These are phyloP conservation scores for Luidia sarsii DNA, from an alignment of 53 echinoderm and acorn worm species.

Conservation along the genomic window DNA sequence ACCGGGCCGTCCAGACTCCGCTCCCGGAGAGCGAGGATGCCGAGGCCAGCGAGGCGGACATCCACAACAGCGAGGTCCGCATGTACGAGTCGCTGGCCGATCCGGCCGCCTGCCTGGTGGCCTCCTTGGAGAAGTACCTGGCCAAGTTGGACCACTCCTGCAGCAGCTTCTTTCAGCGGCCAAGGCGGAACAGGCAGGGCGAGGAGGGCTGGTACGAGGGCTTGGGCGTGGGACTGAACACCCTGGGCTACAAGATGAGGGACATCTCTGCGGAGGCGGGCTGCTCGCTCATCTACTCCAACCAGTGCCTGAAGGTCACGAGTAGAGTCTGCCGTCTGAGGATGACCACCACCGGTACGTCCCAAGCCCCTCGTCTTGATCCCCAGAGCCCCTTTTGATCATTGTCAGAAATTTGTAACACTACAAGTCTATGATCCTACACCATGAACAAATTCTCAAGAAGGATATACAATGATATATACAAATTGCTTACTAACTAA, in stretches of 20 bases:
- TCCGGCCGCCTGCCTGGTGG: constrained; percentile 51
- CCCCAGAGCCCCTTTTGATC: too few relatives aligned
- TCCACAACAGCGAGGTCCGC: neutral
- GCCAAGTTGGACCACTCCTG: constrained; percentile 36
- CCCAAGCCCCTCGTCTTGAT: too few relatives aligned
- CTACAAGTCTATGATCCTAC: too few relatives aligned
- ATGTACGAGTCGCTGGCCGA: constrained; percentile 44
- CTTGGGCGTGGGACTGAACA: constrained; percentile 30
- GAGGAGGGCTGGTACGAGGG: constrained; percentile 45
- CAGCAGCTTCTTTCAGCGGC: constrained; percentile 47
- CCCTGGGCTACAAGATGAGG: constrained; percentile 42
- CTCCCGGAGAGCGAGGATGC: too few relatives aligned
- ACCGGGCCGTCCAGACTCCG: neutral
- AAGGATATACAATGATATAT: too few relatives aligned
- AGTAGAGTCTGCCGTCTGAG: constrained; percentile 15
- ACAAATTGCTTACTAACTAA: too few relatives aligned
- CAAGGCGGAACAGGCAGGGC: neutral
- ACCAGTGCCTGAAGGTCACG: constrained; percentile 47
- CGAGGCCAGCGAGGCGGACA: constrained; percentile 27
- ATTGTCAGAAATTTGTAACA: too few relatives aligned
- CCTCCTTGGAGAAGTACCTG: constrained; percentile 38
- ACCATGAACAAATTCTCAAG: too few relatives aligned
- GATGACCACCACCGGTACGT: neutral
- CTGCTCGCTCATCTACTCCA: constrained; percentile 57
- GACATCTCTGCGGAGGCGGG: constrained; percentile 40